Evolutionary conservation across 2,888 invertebrate genomes (phyloP).

Genomic region (Tetramorium bicarinatum): DNA sequence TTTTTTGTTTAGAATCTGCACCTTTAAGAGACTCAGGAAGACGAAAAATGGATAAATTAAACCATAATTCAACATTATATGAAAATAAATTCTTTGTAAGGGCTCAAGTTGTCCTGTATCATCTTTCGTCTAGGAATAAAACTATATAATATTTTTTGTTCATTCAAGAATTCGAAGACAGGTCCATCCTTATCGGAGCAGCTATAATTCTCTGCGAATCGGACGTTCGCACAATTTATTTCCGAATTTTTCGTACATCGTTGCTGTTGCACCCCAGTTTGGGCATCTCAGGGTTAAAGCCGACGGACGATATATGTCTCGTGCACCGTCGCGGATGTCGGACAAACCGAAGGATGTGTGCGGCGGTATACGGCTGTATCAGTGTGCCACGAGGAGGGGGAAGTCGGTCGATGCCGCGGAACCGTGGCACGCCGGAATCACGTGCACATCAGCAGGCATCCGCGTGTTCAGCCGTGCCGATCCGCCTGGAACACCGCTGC

Average conservation of each 20-base stretch:
- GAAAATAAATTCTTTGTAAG: background rate
- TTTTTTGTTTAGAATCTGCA: background rate
- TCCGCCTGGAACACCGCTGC: slow-evolving; percentile 65
- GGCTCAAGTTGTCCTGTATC: background rate
- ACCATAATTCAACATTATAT: background rate
- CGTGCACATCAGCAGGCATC: slow-evolving; percentile 85
- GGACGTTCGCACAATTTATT: background rate
- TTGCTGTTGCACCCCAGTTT: too few relatives aligned
- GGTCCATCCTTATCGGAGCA: background rate
- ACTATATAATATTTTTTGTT: background rate
- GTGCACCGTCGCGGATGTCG: slow-evolving; percentile 37
- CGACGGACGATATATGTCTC: background rate
- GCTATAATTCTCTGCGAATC: background rate
- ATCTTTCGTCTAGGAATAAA: background rate
- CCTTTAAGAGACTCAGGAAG: background rate
- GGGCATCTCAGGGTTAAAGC: background rate
- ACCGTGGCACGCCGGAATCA: slow-evolving; percentile 82
- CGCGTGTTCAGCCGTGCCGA: slow-evolving; percentile 82
- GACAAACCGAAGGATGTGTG: slow-evolving; percentile 40
- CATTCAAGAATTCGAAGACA: background rate
- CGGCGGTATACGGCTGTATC: slow-evolving; percentile 59
- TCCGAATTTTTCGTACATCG: background rate
- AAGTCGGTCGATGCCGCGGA: slow-evolving; percentile 83
- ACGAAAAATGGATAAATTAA: background rate
- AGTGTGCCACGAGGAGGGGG: slow-evolving; percentile 72